Base-by-base conservation (phyloP, 2,888 invertebrate genomes). In the Mamestra brassicae region DNA sequence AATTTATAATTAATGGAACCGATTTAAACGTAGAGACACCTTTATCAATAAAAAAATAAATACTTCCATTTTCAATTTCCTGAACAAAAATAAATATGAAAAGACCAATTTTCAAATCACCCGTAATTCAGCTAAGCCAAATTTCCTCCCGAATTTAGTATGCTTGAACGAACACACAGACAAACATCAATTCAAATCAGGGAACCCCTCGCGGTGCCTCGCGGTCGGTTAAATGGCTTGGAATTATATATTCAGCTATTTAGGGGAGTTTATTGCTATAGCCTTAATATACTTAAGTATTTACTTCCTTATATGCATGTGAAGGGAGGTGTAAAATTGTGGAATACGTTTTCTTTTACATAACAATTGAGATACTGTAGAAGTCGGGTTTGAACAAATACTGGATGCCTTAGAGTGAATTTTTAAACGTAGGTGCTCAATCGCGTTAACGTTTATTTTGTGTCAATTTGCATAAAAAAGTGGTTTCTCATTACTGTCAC, bases 171-270 rank as follows among this genome's bases (percentile, higher is more conserved):
- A 61, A 76, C 69, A 63, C 74, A 71, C 78, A 82, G 76, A 82
- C 78, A 80, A 78, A 82, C 80, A 85, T 85, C 78, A 85, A 87
- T 85, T 87, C 60, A 45, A 74, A 78, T 85, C 85, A 85, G 57
- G 72, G 66, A 64, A 74, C 74, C 82, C 75, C 79, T 71, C 69
- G 66, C 52, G 64, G 63, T 66, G 57, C 62, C 68, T 68, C 38
- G 75, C 34, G 80, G 74, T 74, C n/a, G 71, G 83, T 80, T 85
- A 78, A 87, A 87, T 85, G 87, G 75, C 65, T 74, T 66, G 85
- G 87, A 85, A 85, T 87, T 85, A 82, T 85, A 78, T 74, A 85
- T 80, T 76, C 71, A 52, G 66, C 71, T 85, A 85, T 81, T 78
- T 69, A 75, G 66, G 80, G 70, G 72, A 73, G 68, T 81, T 72